Base-by-base conservation (phyloP, 2,797 vertebrate species). In the Cheirogaleus major region DNA sequence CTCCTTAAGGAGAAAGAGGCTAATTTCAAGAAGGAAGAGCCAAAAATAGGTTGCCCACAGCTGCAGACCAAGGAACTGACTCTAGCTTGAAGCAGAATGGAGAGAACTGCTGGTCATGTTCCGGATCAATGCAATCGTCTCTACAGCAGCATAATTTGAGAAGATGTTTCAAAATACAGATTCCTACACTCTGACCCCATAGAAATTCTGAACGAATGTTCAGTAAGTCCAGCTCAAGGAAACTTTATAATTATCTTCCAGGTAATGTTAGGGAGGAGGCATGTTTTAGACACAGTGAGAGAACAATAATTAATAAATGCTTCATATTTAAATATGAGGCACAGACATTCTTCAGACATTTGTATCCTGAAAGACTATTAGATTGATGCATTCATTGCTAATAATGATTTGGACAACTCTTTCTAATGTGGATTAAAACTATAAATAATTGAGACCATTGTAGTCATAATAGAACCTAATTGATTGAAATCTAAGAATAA, bases 241-340 rank as follows among this genome's bases (percentile, higher is more conserved):
- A 73, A 63, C 7, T 14, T 61, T 70, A 83, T 65, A 63, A 86
- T 67, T 48, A 80, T 73, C 25, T 85, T 79, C 8, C 11, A 69
- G 73, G 82, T 52, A 65, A 87, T 73, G 79, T 93, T 70, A 45
- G 55, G 32, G 48, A 79, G 22, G 5, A 69, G 35, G 63, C 35
- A 38, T 2, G 13, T 52, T 88, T 84, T 81, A 82, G 22, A 75
- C 22, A 69, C 17, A 61, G 23, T n/a, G 17, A 41, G 4, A 80
- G 35, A 55, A 45, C 3, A 95, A 32, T 52, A 72, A 86, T 41
- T 32, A 89, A 90, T 25, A 79, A 75, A 91, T 79, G 5, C 30
- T 93, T 95, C 82, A 38, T 38, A 52, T 70, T 96, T 41, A 73
- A 73, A 88, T 43, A 41, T 55, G 69, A 94, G 48, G 69, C n/a